These are phyloP conservation scores for Falco cherrug DNA, from an alignment of 2,797 vertebrate species.

Conservation along the genomic window DNA sequence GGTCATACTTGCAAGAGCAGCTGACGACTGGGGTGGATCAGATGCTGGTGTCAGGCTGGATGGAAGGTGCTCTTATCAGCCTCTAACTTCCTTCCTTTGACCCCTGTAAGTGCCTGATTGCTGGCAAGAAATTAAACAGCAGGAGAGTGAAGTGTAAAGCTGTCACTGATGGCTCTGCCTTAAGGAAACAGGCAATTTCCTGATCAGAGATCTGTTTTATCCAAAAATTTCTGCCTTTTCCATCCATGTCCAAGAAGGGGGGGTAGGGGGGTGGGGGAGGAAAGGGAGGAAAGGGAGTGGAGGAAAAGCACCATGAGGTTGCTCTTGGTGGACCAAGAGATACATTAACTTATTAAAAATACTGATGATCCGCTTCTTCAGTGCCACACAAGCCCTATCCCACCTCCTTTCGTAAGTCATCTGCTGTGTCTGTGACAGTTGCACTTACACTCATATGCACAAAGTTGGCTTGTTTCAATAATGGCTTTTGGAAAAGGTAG, in stretches of 20 bases:
- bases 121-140: constrained; percentile 14
- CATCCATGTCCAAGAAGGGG: background rate
- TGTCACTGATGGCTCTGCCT: background rate
- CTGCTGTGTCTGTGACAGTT: background rate
- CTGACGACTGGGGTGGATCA: background rate
- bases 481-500: background rate
- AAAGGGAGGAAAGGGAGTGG: background rate
- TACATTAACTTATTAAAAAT: background rate
- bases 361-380: background rate
- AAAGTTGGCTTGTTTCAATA: background rate
- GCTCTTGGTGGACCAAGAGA: background rate
- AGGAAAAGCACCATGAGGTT: background rate
- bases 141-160: background rate
- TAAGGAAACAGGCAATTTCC: background rate
- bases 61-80: background rate
- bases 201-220: background rate
- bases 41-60: background rate
- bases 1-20: background rate
- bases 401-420: background rate
- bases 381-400: background rate
- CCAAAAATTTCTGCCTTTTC: background rate
- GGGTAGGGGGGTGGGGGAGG: too few species aligned
- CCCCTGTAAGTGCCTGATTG: background rate
- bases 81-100: background rate
- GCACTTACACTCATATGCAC: background rate